phyloP scores from a whole-genome alignment of 2,113 vertebrate genomes.

The Heloderma charlesbogerti region DNA sequence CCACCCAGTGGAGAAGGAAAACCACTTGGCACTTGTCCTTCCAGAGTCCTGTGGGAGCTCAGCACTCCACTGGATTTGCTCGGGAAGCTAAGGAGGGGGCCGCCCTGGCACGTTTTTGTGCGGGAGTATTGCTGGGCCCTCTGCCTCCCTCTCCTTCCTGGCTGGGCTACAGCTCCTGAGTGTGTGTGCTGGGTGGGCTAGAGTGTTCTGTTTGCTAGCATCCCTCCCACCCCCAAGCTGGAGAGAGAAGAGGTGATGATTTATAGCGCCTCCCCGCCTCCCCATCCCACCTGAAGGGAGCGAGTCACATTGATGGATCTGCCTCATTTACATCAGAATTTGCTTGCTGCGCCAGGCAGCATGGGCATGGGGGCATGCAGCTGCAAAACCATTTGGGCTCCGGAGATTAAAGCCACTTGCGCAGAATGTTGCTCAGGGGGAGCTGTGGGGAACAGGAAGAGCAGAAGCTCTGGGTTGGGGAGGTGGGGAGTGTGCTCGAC shows the following conservation, averaged over 20 bases:
- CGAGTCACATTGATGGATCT: conserved; percentile 37
- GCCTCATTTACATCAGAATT: conserved; percentile 22
- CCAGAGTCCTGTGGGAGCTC: neutral
- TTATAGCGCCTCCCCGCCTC: neutral
- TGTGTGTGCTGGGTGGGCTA: neutral
- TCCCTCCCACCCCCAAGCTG: neutral
- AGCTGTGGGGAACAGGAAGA: neutral
- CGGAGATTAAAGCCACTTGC: neutral
- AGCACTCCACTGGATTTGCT: neutral
- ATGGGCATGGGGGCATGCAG: neutral
- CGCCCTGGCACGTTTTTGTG: too few species aligned
- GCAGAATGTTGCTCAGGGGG: neutral
- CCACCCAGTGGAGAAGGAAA: neutral
- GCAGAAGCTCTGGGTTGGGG: too few species aligned
- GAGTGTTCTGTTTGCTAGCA: neutral
- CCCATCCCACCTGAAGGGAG: conserved; percentile 27
- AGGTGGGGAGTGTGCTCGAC: neutral
- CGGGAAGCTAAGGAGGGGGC: neutral
- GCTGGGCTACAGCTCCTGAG: neutral
- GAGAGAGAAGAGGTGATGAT: neutral
- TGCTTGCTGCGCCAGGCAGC: neutral
- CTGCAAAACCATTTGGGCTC: neutral
- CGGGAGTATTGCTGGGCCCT: neutral
- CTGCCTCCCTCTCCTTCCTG: neutral
- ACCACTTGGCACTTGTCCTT: too few species aligned